A percentile compares a stretch with the other conserved stretches of the same genome.
Conservation (phyloP, 2,797 vertebrate genomes). For the Rhynchotus rufescens region DNA sequence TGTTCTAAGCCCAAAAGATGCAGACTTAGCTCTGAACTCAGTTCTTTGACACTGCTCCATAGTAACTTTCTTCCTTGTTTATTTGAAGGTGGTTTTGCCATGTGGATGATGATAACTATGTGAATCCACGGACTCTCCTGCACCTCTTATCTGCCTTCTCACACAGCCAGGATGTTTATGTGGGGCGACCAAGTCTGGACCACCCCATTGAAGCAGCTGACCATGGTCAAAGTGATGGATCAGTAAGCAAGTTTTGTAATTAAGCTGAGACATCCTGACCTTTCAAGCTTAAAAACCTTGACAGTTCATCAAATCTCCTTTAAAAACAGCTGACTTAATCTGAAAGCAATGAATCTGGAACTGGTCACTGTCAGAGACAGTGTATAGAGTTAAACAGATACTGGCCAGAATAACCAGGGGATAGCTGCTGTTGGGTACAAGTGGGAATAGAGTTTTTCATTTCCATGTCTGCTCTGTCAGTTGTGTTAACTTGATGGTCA, state of each 20-base stretch:
- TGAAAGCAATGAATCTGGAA: neutral
- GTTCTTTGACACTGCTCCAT: neutral
- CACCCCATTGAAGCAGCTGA: constrained; percentile 95
- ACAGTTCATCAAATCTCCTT: neutral
- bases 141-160: constrained; percentile 90
- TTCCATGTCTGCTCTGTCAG: neutral
- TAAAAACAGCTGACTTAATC: neutral
- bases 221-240: constrained; percentile 89
- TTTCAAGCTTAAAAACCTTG: neutral
- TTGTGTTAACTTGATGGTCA: neutral
- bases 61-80: neutral
- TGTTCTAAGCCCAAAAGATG: neutral
- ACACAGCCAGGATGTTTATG: constrained; percentile 92
- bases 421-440: neutral
- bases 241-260: constrained; percentile 79
- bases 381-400: neutral
- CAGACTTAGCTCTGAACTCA: neutral
- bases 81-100: constrained; percentile 97
- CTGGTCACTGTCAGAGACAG: neutral
- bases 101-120: constrained; percentile 97
- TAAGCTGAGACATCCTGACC: neutral
- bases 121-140: constrained; percentile 87
- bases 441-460: neutral
- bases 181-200: constrained; percentile 94
- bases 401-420: neutral